Conservation (phyloP, 2,797 vertebrate species). For the Cirrhinus mrigala region DNA sequence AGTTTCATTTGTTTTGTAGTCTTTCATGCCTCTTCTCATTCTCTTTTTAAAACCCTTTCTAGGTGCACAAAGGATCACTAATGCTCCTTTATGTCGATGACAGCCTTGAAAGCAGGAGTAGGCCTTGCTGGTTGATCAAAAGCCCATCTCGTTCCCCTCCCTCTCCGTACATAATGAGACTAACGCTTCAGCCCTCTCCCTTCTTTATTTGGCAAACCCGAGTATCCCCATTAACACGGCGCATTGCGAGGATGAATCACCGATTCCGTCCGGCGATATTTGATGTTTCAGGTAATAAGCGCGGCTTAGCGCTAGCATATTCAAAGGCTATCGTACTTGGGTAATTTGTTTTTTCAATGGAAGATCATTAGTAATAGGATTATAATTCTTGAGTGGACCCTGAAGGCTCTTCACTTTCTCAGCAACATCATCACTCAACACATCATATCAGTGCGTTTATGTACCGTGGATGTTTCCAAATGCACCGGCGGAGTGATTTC, state of each 20-base stretch:
- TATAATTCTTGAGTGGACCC: constrained; percentile 40
- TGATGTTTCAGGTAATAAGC: constrained; percentile 59
- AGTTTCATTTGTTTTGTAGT: constrained; percentile 35
- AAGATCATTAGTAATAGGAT: constrained; percentile 54
- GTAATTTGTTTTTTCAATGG: constrained; percentile 51
- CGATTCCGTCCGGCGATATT: constrained; percentile 48
- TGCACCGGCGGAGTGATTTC: not conserved
- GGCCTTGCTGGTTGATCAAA: constrained; percentile 61
- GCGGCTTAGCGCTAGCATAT: constrained; percentile 7
- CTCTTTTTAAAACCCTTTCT: constrained; percentile 32
- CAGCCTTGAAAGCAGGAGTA: constrained; percentile 56
- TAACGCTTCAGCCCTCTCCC: constrained; percentile 46
- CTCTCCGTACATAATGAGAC: constrained; percentile 50
- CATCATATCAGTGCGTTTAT: not conserved
- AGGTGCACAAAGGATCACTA: constrained; percentile 58
- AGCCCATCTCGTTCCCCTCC: constrained; percentile 51
- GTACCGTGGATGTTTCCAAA: not conserved
- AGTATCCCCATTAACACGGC: constrained; percentile 44
- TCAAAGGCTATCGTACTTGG: constrained; percentile 35
- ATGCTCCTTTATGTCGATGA: constrained; percentile 58
- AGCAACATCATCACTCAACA: not conserved
- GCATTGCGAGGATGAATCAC: constrained; percentile 50
- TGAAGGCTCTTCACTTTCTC: constrained; percentile 14
- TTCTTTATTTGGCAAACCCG: constrained; percentile 55
- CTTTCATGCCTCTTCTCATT: constrained; percentile 37